Conservation (phyloP, 2,888 invertebrate genomes). For the Hanleya hanleyi region DNA sequence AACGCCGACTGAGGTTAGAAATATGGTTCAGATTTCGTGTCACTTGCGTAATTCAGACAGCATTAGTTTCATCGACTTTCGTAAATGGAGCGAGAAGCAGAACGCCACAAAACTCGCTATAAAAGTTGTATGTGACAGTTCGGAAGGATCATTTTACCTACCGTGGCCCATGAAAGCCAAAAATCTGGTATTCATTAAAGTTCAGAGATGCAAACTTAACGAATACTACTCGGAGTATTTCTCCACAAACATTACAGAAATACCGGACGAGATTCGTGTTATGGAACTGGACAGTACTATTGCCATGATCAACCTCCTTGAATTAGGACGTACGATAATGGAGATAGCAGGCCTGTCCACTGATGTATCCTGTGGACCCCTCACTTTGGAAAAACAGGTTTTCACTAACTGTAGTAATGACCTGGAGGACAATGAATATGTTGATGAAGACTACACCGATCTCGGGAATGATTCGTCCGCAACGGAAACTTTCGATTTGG, state of each 20-base stretch:
- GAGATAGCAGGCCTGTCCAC: background rate
- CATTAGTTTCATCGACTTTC: background rate
- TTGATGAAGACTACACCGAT: too few species aligned
- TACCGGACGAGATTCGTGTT: background rate
- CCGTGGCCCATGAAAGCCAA: background rate
- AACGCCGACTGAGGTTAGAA: background rate
- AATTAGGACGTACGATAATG: background rate
- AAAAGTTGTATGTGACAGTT: background rate
- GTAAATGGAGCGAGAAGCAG: background rate
- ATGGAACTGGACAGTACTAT: background rate
- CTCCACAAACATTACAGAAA: background rate
- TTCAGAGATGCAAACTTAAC: background rate
- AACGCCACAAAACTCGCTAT: background rate
- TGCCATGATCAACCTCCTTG: background rate
- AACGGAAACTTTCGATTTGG: too few species aligned
- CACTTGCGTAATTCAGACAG: background rate
- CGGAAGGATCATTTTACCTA: background rate
- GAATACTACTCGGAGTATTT: background rate
- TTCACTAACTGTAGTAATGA: too few species aligned
- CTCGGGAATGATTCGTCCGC: too few species aligned
- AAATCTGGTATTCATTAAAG: background rate
- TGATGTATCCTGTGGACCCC: background rate
- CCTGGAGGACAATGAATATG: too few species aligned
- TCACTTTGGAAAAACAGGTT: background rate
- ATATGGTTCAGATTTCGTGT: background rate